phyloP scores from a whole-genome alignment of 2,113 vertebrate species.

The Carassius gibelio region DNA sequence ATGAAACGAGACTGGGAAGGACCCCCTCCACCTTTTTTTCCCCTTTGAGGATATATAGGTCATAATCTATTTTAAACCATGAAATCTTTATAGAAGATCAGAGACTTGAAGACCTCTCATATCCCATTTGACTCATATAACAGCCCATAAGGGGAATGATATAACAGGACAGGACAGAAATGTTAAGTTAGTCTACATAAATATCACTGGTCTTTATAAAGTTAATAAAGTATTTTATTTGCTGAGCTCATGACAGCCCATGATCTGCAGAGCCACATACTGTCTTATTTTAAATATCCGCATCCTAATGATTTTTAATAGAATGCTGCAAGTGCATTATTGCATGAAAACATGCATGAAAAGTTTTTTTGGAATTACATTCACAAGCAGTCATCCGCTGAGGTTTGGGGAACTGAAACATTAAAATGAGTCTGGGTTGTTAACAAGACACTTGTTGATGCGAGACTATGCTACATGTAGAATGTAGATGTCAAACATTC shows the following conservation, averaged over 20 bases:
- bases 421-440: too few species aligned
- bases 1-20: not conserved
- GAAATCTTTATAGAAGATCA: not conserved
- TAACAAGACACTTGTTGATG: not conserved
- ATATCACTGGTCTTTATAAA: not conserved
- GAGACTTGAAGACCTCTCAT: not conserved
- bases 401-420: not conserved
- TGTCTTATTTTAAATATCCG: not conserved
- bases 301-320: not conserved
- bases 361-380: not conserved
- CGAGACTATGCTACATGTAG: not conserved
- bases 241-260: not conserved
- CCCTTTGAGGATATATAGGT: not conserved
- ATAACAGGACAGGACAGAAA: not conserved
- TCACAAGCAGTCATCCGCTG: not conserved
- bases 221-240: not conserved
- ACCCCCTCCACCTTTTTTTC: not conserved
- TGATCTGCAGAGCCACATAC: not conserved
- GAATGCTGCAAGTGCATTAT: not conserved
- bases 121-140: not conserved
- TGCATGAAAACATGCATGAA: too few species aligned
- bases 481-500: not conserved
- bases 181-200: not conserved
- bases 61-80: slow-evolving; percentile 20
- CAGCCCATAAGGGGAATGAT: not conserved